Evolutionary conservation across 2,113 vertebrate genomes (phyloP), one percentile per base, ranked within the genome.

Genomic region (Camarhynchus parvulus): DNA sequence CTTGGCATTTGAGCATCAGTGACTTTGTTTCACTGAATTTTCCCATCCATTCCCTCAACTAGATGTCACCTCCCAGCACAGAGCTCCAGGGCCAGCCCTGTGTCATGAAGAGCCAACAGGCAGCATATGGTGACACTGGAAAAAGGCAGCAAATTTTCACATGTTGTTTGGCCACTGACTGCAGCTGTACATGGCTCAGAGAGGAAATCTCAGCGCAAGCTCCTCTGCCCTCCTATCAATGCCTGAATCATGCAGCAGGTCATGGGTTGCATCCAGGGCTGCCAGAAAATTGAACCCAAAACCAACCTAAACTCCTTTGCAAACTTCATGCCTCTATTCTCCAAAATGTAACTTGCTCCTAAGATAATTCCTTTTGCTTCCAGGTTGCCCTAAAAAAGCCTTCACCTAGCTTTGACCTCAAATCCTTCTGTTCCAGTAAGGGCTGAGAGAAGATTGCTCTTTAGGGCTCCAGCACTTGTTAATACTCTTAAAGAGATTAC

Each of bases 401-500:
- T 93, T 83, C 41, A 66, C 76, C 53, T 56, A 42, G 23, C 52
- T 89, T 42, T 92, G 90, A 90, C 94, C 88, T 92, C 66, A 93
- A 89, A 95, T 87, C 64, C 66, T 68, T 68, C 15, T 90, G 61
- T 73, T 92, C 53, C 13, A 46, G 61, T 88, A 56, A 64, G 49
- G 27, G 25, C 53, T 59, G 72, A 83, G 76, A 75, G 63, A 86
- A 74, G 56, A 81, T 67, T 87, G 69, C 13, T 93, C 95, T 55
- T 86, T 92, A 81, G 74, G 62, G 82, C 72, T 86, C 41, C 42
- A 91, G 49, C 63, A 66, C 80, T 87, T 72, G 79, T 89, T 97
- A 94, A 97, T 95, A 95, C 95, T 68, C 91, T 89, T 95, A 94
- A 95, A 95, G 93, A 96, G 96, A 96, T 97, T 96, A 96, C 41